These are phyloP conservation scores for Hymenochirus boettgeri DNA, from an alignment of 2,113 vertebrate genomes.

Conservation along the genomic window DNA sequence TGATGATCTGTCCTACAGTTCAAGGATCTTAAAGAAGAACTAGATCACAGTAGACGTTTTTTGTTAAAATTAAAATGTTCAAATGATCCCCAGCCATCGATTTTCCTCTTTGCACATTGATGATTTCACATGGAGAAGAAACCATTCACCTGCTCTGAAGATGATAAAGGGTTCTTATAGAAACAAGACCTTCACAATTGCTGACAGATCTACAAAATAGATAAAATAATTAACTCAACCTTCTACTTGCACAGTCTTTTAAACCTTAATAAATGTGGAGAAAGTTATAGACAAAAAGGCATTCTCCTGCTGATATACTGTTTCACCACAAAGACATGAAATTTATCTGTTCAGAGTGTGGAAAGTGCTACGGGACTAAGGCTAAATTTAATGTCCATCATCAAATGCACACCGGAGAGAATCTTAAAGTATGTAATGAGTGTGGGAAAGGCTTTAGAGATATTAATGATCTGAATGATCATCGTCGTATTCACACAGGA, in stretches of 20 bases:
- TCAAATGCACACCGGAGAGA: constrained; percentile 14
- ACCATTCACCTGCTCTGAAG: too few species aligned
- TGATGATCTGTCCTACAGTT: too few species aligned
- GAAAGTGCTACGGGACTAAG: constrained; percentile 3
- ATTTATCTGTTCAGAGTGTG: constrained; percentile 13
- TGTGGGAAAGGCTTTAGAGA: constrained; percentile 20
- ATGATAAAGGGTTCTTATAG: too few species aligned
- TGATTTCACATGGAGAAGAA: too few species aligned
- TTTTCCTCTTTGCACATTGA: too few species aligned
- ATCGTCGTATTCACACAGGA: constrained; percentile 54
- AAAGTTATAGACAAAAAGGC: constrained; percentile 58
- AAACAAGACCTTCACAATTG: not conserved
- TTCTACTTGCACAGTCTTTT: constrained; percentile 53
- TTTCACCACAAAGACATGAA: constrained; percentile 43
- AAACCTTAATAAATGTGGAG: constrained; percentile 59
- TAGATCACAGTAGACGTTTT: too few species aligned
- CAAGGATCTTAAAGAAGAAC: too few species aligned
- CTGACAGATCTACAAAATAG: constrained; percentile 46
- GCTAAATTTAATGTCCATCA: constrained; percentile 8
- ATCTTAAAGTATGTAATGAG: constrained; percentile 8
- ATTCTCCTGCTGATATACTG: constrained; percentile 52
- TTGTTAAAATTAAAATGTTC: too few species aligned
- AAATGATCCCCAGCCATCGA: too few species aligned
- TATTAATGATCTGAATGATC: constrained; percentile 45
- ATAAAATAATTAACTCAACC: constrained; percentile 50